Evolutionary conservation across 2,113 vertebrate species (phyloP).

Genomic region (Oncorhynchus mykiss): DNA sequence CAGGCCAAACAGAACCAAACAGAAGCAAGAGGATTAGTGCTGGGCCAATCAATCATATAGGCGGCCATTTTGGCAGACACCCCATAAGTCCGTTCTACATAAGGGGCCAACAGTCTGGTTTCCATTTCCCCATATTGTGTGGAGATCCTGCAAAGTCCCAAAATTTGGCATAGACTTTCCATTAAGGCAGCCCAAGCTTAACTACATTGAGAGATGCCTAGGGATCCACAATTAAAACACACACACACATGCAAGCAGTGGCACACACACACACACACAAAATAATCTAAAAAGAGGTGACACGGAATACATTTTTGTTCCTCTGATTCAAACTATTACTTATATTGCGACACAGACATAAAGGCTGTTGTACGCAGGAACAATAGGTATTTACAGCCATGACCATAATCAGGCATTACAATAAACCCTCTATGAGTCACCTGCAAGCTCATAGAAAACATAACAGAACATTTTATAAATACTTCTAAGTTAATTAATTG

Average conservation of each 20-base stretch:
- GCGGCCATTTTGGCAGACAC: neutral
- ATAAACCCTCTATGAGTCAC: neutral
- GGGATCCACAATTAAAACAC: constrained; percentile 9
- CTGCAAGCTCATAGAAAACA: neutral
- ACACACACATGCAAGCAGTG: neutral
- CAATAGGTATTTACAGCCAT: neutral
- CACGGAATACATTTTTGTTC: neutral
- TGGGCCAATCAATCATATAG: neutral
- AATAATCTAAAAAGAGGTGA: neutral
- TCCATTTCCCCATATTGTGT: constrained; percentile 44
- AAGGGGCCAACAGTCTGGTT: constrained; percentile 40
- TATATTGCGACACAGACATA: neutral
- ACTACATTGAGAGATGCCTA: constrained; percentile 14
- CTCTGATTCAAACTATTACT: neutral
- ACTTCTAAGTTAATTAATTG: neutral
- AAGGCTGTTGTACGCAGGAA: neutral
- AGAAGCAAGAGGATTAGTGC: constrained; percentile 2
- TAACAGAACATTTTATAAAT: neutral
- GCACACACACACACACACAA: neutral
- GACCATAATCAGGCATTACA: neutral
- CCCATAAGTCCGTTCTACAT: constrained; percentile 41
- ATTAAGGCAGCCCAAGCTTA: constrained; percentile 35
- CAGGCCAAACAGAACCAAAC: neutral
- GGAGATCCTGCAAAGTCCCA: constrained; percentile 33
- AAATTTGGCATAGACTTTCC: constrained; percentile 37